Evolutionary conservation across 2,797 vertebrate species (phyloP), one percentile per base, ranked within the genome.

Genomic region (Perdix hodgsoniae): DNA sequence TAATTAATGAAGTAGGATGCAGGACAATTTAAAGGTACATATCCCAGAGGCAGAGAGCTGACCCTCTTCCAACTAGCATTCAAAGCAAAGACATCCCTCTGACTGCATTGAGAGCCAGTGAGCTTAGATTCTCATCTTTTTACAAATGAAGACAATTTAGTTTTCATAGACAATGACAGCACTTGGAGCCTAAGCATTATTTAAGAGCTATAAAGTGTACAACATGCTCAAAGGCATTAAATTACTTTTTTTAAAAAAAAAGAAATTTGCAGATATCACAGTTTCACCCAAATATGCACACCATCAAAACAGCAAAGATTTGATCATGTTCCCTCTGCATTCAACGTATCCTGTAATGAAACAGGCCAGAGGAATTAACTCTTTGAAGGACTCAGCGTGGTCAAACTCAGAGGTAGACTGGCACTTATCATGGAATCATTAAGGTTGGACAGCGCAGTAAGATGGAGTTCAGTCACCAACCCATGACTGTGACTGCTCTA

Each of bases 1-100:
- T 73, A 75, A 45, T 91, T 86, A 93, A 89, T 67, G 19, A 89
- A 86, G 67, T 0, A 88, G 31, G 29, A 81, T 75, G 23, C 63
- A 88, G 29, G 29, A 86, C 56, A 77, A 94, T 54, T 93, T 92
- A 93, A 90, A 93, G 89, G 77, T 86, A 76, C 61, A 70, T 69
- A 91, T 77, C 71, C 83, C 71, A 67, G 45, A 63, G 54, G 63
- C 63, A 91, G 60, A 77, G n/a, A 64, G 31, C 9, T 78, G 79
- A 81, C 70, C 69, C 23, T 80, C 47, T 93, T 89, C 50, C 69
- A 92, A 47, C 22, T 93, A 56, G 56, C 89, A 81, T 52, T 49
- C 42, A 89, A 78, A 91, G 59, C 19, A 91, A 84, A 76, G 81
- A 85, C 47, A 89, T 37, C 50, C 50, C 47, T 44, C 31, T 83